phyloP scores from a whole-genome alignment of 1,140 invertebrate genomes.

The Thaumetopoea pityocampa region DNA sequence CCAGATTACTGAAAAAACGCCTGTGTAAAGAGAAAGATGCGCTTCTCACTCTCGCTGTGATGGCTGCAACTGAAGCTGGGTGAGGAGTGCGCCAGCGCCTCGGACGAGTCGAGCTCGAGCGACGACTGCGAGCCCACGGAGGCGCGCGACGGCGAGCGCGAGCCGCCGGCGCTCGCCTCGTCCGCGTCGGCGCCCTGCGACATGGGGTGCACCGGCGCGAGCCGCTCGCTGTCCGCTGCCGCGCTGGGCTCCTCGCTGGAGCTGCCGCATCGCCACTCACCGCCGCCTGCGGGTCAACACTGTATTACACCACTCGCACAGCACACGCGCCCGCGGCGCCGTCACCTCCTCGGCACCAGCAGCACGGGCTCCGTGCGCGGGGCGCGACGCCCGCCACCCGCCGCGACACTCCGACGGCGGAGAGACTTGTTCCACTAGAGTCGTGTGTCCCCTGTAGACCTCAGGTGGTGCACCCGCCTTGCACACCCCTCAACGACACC shows the following conservation, averaged over 20 bases:
- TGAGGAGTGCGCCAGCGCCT: slow-evolving; percentile 20
- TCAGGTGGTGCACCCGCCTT: too few relatives aligned
- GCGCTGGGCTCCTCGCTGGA: slow-evolving; percentile 14
- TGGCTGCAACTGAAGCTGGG: slow-evolving; percentile 22
- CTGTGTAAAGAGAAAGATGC: too few relatives aligned
- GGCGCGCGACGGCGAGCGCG: slow-evolving; percentile 17
- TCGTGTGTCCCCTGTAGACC: too few relatives aligned
- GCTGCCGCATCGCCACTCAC: slow-evolving; percentile 11
- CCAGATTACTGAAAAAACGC: too few relatives aligned
- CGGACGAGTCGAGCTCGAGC: slow-evolving; percentile 50
- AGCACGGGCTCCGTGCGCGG: background rate
- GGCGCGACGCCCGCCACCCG: too few relatives aligned
- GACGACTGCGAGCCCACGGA: slow-evolving; percentile 40
- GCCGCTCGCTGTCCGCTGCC: background rate
- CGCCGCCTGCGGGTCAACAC: slow-evolving; percentile 9
- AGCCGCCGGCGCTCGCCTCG: slow-evolving; percentile 9
- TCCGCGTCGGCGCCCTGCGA: slow-evolving; percentile 30
- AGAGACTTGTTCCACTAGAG: too few relatives aligned
- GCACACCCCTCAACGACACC: too few relatives aligned
- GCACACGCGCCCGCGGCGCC: background rate
- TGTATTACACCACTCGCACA: background rate
- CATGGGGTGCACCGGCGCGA: slow-evolving; percentile 7
- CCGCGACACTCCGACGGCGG: too few relatives aligned
- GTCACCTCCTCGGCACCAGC: slow-evolving; percentile 3
- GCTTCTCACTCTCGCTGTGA: slow-evolving; percentile 21